Evolutionary conservation across 2,888 invertebrate genomes (phyloP), one percentile per base, ranked within the genome.

Genomic region (Nomada flava): DNA sequence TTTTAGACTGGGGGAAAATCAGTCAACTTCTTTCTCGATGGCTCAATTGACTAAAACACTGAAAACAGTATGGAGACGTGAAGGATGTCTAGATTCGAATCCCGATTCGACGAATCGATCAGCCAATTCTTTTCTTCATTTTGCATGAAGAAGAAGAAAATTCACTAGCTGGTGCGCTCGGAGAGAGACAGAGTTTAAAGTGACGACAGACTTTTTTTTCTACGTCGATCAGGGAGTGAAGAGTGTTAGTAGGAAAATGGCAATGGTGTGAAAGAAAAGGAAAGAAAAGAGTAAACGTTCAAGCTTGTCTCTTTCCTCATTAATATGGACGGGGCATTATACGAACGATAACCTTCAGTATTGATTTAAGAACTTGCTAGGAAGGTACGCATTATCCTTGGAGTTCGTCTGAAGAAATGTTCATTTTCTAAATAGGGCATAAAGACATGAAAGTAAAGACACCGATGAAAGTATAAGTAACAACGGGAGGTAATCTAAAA

Each of bases 291-390:
- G 52, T 71, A 57, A 70, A 75, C 57, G 70, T 60, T 68, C 73
- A 50, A 64, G 60, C 36, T 62, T 73, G 59, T 29, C 74, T 65
- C 70, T 62, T 75, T 79, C 63, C 71, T 82, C 82, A 59, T 82
- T 82, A 82, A 79, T 67, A 57, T 62, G 50, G 62, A 62, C 62
- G 70, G n/a, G 50, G 26, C 23, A 68, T 75, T 74, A 23, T 50
- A 55, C 60, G 3, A 36, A 26, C 26, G 53, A 36, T 70, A 62
- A 60, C 55, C 47, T 67, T 57, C 47, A 29, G 11, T 71, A 82
- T 75, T 74, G 57, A 82, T 75, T 29, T 36, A 55, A 62, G 59
- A 68, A 59, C 11, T 73, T 47, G 47, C 57, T 18, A 52, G n/a
- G 11, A 47, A 42, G 47, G 47, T 60, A 29, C n/a, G 20, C 26